These are phyloP conservation scores for Pangasius sanitwongsei DNA, from an alignment of 2,797 vertebrate species.

Conservation along the genomic window DNA sequence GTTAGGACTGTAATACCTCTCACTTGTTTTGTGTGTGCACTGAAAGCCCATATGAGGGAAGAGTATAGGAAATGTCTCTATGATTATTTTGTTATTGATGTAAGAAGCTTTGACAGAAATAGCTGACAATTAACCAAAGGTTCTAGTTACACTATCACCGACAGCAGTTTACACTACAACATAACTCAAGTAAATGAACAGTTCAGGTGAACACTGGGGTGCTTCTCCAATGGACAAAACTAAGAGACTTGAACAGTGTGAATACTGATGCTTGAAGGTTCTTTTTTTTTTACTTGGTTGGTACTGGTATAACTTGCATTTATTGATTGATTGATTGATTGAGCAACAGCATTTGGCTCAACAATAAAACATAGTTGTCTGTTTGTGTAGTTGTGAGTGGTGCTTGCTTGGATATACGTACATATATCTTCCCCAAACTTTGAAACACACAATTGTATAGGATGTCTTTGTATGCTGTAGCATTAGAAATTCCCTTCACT, in stretches of 20 bases:
- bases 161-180: neutral
- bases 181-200: neutral
- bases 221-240: neutral
- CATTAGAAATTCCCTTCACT: neutral
- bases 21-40: neutral
- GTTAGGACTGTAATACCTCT: neutral
- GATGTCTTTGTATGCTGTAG: neutral
- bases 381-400: neutral
- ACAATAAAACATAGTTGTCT: neutral
- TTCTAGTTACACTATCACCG: no score
- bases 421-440: neutral
- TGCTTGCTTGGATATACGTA: neutral
- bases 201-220: neutral
- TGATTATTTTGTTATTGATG: neutral
- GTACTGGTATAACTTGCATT: neutral
- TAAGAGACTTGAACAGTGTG: neutral
- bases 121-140: neutral
- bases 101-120: neutral
- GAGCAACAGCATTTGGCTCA: neutral
- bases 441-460: neutral
- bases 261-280: neutral
- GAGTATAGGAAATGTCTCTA: neutral
- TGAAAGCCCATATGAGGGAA: neutral
- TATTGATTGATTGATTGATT: no score
- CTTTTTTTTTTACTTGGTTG: neutral